Evolutionary conservation across 35 echinoderm and acorn worm genomes (phyloP).

Genomic region (Holothuria glaberrima): DNA sequence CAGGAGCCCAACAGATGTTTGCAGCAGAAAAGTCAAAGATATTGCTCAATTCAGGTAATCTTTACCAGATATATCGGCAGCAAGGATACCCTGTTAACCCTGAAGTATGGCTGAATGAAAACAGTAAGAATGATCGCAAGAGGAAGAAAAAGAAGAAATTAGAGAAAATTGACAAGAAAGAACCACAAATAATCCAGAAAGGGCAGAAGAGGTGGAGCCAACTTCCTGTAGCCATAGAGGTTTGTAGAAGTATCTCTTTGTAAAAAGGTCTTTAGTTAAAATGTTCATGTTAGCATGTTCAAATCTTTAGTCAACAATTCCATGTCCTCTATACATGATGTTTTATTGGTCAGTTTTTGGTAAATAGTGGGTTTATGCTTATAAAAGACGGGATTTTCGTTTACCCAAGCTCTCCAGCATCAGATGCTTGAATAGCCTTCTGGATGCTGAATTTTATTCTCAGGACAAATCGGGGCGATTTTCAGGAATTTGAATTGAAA

Average conservation of each 20-base stretch:
- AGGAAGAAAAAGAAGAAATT: constrained; percentile 52
- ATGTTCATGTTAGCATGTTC: no score
- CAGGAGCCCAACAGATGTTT: constrained; percentile 67
- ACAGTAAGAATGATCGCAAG: background rate
- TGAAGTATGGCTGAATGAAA: constrained; percentile 64
- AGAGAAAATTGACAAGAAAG: background rate
- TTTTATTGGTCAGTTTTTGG: no score
- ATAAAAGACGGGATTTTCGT: no score
- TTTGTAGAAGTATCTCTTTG: background rate
- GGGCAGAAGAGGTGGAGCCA: constrained; percentile 84
- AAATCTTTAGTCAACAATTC: no score
- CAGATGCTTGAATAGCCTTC: no score
- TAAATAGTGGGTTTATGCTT: no score
- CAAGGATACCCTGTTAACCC: constrained; percentile 74
- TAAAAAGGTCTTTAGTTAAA: no score
- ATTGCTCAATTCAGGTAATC: constrained; percentile 76
- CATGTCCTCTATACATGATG: no score
- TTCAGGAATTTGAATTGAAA: no score
- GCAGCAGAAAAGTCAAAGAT: constrained; percentile 51
- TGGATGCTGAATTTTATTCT: no score
- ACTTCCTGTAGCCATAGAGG: constrained; percentile 71
- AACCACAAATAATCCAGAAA: constrained; percentile 47
- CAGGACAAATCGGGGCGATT: no score
- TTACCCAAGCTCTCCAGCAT: no score
- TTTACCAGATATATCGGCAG: constrained; percentile 66